phyloP scores from a whole-genome alignment of 2,797 vertebrate species.

The Hyperoplus lanceolatus region DNA sequence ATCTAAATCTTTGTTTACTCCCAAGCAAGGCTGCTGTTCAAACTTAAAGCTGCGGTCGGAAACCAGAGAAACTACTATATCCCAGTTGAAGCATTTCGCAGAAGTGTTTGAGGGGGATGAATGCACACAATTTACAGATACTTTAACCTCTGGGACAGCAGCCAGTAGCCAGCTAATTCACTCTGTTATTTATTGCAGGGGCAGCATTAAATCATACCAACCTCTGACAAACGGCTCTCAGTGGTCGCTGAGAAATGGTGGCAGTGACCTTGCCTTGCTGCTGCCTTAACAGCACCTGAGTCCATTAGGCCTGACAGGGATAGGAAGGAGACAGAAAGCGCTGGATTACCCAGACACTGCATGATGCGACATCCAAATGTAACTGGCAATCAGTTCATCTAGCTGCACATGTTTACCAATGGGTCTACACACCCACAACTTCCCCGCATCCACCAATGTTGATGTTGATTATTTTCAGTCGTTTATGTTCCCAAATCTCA shows the following conservation, averaged over 20 bases:
- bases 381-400: constrained; percentile 5
- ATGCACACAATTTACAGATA: constrained; percentile 60
- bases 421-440: background rate
- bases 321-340: constrained; percentile 44
- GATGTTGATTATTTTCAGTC: too few species aligned
- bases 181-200: constrained; percentile 70
- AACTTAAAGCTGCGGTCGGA: constrained; percentile 40
- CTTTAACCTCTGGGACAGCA: constrained; percentile 52
- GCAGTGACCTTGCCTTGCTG: constrained; percentile 67
- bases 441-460: too few species aligned
- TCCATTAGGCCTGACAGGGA: constrained; percentile 55
- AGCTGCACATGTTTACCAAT: constrained; percentile 7
- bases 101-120: constrained; percentile 43
- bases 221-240: constrained; percentile 56
- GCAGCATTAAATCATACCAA: constrained; percentile 70
- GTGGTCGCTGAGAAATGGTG: constrained; percentile 53
- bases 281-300: constrained; percentile 51
- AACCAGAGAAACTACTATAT: background rate
- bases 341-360: constrained; percentile 12
- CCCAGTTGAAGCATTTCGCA: constrained; percentile 1
- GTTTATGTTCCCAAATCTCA: too few species aligned
- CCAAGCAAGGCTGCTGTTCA: constrained; percentile 35
- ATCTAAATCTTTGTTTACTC: constrained; percentile 54
- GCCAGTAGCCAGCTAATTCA: constrained; percentile 59
- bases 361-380: constrained; percentile 13